A percentile compares a stretch with the other conserved stretches of the same genome.
phyloP scores from a whole-genome alignment of 2,888 invertebrate species.

The Cryptus viduatorius region DNA sequence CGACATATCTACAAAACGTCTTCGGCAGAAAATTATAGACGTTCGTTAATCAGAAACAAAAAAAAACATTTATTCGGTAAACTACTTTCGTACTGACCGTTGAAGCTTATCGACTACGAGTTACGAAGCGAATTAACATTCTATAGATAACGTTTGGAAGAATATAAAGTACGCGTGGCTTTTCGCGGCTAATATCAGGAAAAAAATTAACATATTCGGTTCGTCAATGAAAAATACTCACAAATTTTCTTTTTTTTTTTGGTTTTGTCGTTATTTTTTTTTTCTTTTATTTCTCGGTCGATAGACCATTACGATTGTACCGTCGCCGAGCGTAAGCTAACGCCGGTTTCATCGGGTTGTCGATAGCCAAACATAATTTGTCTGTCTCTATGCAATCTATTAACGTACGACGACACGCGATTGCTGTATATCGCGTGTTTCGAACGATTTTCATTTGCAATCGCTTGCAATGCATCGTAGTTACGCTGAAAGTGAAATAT shows the following conservation, averaged over 20 bases:
- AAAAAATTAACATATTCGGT: not conserved
- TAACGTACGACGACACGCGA: slow-evolving; percentile 75
- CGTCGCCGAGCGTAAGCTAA: slow-evolving; percentile 51
- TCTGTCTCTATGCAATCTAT: slow-evolving; percentile 75
- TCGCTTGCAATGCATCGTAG: slow-evolving; percentile 76
- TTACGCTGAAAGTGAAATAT: slow-evolving; percentile 94
- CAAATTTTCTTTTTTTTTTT: slow-evolving; percentile 32
- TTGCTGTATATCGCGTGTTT: slow-evolving; percentile 69
- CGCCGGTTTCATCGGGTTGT: too few species aligned
- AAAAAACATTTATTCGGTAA: not conserved
- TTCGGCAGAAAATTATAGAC: too few species aligned
- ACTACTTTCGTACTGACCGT: slow-evolving; percentile 4
- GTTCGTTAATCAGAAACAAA: not conserved
- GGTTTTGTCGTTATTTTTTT: not conserved
- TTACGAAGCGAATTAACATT: slow-evolving; percentile 13
- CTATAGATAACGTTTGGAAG: slow-evolving; percentile 37
- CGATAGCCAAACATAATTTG: slow-evolving; percentile 67
- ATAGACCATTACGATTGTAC: slow-evolving; percentile 32
- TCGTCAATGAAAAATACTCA: slow-evolving; percentile 18
- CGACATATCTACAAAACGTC: too few species aligned
- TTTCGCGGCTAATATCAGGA: not conserved
- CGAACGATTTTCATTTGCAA: slow-evolving; percentile 64
- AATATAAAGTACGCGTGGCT: slow-evolving; percentile 23
- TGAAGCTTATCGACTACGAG: not conserved
- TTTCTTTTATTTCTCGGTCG: not conserved